A percentile compares a stretch with the other conserved stretches of the same genome.
phyloP scores from a whole-genome alignment of 2,888 invertebrate genomes.

The Tuberolachnus salignus region DNA sequence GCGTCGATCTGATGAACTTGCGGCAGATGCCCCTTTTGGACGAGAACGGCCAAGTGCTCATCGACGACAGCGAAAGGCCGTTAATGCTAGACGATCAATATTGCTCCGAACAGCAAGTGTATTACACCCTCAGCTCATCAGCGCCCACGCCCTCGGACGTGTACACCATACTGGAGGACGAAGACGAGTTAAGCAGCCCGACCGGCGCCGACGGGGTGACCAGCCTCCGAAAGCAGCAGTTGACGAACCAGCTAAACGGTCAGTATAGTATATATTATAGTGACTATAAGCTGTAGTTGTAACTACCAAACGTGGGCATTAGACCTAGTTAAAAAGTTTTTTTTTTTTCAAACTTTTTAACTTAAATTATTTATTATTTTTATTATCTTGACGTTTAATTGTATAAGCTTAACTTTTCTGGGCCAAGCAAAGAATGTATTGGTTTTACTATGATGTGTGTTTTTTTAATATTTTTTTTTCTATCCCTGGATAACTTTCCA shows the following conservation, averaged over 20 bases:
- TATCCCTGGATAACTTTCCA: too few relatives aligned
- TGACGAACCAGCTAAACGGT: conserved; percentile 57
- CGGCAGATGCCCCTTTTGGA: conserved; percentile 52
- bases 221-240: conserved; percentile 61
- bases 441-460: too few relatives aligned
- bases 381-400: too few relatives aligned
- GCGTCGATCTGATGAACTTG: conserved; percentile 37
- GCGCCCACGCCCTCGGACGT: conserved; percentile 61
- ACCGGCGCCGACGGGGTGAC: conserved; percentile 64
- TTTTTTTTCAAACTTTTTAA: too few relatives aligned
- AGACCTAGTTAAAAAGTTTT: too few relatives aligned
- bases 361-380: too few relatives aligned
- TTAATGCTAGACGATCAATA: conserved; percentile 56
- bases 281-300: too few relatives aligned
- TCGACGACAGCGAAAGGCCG: conserved; percentile 54
- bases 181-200: conserved; percentile 64
- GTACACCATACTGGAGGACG: conserved; percentile 66
- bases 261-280: background rate
- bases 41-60: conserved; percentile 57
- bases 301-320: too few relatives aligned
- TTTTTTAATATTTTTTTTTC: too few relatives aligned
- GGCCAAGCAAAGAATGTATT: too few relatives aligned
- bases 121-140: conserved; percentile 64
- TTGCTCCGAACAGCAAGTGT: conserved; percentile 57
- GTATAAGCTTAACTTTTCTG: too few relatives aligned